phyloP scores from a whole-genome alignment of 2,797 vertebrate genomes.

The Cynopterus sphinx region DNA sequence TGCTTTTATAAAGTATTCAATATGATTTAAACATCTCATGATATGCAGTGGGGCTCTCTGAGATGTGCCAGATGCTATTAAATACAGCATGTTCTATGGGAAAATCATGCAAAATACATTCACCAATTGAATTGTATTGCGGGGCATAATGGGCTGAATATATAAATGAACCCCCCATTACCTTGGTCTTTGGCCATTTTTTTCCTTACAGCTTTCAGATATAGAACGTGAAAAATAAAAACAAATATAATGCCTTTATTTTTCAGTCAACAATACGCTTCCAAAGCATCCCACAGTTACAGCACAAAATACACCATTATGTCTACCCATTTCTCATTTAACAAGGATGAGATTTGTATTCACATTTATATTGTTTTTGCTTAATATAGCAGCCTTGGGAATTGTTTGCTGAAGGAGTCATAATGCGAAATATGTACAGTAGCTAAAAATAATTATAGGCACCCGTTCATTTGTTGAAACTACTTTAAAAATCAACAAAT shows the following conservation, averaged over 20 bases:
- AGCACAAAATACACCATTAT: background rate
- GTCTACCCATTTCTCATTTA: constrained; percentile 41
- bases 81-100: constrained; percentile 72
- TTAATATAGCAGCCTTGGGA: background rate
- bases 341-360: background rate
- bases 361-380: constrained; percentile 30
- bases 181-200: constrained; percentile 57
- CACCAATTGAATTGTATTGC: constrained; percentile 69
- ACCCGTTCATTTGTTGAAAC: constrained; percentile 5
- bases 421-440: background rate
- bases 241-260: background rate
- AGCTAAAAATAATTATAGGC: background rate
- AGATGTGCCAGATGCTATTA: constrained; percentile 75
- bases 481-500: constrained; percentile 37
- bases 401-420: background rate
- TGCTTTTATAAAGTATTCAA: constrained; percentile 78
- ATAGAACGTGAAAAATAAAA: constrained; percentile 42
- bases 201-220: constrained; percentile 61
- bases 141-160: constrained; percentile 54
- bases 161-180: background rate
- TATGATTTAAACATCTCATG: constrained; percentile 71
- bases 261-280: constrained; percentile 50
- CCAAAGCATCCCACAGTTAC: background rate
- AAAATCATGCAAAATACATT: constrained; percentile 49
- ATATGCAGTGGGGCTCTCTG: constrained; percentile 55